Evolutionary conservation across 2,888 invertebrate genomes (phyloP), one percentile per base, ranked within the genome.

Genomic region (Drosophila lutescens): DNA sequence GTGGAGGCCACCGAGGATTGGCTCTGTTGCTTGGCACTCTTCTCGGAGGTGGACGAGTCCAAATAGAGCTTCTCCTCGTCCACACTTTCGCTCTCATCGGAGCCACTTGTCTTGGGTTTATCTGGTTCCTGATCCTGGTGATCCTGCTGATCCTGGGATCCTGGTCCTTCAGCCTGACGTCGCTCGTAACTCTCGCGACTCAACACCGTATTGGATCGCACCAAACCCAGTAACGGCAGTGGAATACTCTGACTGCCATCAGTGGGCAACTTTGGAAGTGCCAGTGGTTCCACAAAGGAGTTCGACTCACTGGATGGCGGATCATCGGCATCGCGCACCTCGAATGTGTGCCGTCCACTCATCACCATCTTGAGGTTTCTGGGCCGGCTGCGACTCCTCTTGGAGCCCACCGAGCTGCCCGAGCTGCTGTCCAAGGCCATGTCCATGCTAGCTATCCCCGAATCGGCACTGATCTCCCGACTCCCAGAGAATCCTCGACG

Each of bases 321-420:
- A 79, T 93, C 93, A 44, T 94, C 93, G 13, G 89, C 68, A 86
- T 96, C 96, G 32, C 95, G 92, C 3, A 96, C 95, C 78, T 96
- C 96, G 91, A 96, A 97, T 77, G 94, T 95, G 86, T 96, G 95
- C 0, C 95, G 93, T 49, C 95, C 95, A 43, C 93, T 94, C 92
- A 96, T 94, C 38, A 96, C 94, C 94, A 96, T 95, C 91, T 96
- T 95, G 44, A 96, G 92, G 89, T 95, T 95, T 54, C 96, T 93
- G 0, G 95, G 95, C 70, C 95, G 94, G 63, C 91, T 91, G 51
- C 93, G 92, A 62, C 91, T 91, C 1, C 91, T 86, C 57, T 90
- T 88, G 10, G 91, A 91, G 26, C 92, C 91, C 61, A 77, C 77
- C 23, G 79, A 80, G 41, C 69, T 70, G 10, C 77, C 76, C 6